These are phyloP conservation scores for Procavia capensis DNA, from an alignment of 2,113 vertebrate genomes.

Conservation along the genomic window DNA sequence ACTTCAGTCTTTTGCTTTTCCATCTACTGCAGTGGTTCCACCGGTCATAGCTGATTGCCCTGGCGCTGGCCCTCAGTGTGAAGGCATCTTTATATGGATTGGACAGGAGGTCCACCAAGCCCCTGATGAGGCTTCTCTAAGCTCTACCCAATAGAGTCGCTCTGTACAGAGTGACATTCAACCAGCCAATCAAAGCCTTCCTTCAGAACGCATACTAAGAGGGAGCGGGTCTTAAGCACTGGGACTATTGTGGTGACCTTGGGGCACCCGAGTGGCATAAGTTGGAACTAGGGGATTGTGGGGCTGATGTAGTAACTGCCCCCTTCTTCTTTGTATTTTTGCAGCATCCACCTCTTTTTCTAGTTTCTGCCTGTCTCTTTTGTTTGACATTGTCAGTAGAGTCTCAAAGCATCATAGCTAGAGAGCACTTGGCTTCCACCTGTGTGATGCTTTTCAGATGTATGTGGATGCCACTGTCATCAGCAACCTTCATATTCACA, in stretches of 20 bases:
- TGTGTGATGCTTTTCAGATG: not conserved
- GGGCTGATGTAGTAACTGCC: not conserved
- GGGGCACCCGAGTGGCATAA: not conserved
- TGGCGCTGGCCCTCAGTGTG: not conserved
- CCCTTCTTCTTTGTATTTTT: not conserved
- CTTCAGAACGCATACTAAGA: not conserved
- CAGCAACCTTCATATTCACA: not conserved
- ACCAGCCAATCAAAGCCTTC: not conserved
- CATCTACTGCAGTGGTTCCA: not conserved
- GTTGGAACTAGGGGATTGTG: not conserved
- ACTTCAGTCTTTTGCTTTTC: not conserved
- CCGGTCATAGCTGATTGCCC: not conserved
- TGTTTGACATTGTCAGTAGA: rapidly evolving
- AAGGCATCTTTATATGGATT: not conserved
- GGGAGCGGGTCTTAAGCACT: not conserved
- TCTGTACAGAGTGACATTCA: not conserved
- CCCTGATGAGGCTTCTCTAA: not conserved
- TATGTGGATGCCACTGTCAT: not conserved
- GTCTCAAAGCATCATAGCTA: not conserved
- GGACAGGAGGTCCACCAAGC: not conserved
- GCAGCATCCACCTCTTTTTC: not conserved
- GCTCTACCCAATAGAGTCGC: not conserved
- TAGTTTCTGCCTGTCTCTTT: not conserved
- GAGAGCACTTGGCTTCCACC: not conserved
- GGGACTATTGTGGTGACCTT: not conserved